Evolutionary conservation across 2,888 invertebrate genomes (phyloP).

Genomic region (Panzeria rudis): DNA sequence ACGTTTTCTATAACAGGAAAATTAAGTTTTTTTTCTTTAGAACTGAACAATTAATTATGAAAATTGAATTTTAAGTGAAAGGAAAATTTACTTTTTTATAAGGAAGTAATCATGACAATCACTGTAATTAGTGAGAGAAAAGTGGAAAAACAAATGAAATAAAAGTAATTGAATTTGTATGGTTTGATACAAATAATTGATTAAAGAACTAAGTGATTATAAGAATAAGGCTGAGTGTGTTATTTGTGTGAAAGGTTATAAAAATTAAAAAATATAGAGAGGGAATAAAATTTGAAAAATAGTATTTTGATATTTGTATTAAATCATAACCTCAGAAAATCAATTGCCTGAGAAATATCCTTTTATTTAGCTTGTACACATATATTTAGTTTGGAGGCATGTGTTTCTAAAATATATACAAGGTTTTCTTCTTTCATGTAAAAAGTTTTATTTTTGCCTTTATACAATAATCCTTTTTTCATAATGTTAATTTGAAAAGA

Average conservation of each 20-base stretch:
- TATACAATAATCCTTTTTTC: constrained; percentile 2
- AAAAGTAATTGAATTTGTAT: constrained; percentile 40
- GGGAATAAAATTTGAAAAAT: neutral
- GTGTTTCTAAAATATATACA: too few species aligned
- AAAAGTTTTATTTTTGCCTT: neutral
- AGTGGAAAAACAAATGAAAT: constrained; percentile 6
- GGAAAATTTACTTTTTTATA: constrained; percentile 5
- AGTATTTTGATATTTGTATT: too few species aligned
- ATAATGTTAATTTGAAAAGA: neutral
- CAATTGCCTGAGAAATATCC: too few species aligned
- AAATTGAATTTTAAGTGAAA: constrained; percentile 25
- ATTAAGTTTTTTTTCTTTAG: constrained; percentile 19
- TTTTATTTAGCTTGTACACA: too few species aligned
- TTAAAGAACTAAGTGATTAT: constrained; percentile 51
- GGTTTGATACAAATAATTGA: constrained; percentile 50
- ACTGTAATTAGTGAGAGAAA: constrained; percentile 48
- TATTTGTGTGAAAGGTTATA: neutral
- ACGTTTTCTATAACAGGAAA: constrained; percentile 34
- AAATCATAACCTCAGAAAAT: too few species aligned
- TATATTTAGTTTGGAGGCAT: too few species aligned
- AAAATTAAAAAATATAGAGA: neutral
- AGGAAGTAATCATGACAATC: constrained; percentile 39
- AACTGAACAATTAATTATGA: constrained; percentile 50
- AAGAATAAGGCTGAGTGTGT: neutral
- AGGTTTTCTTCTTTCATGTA: neutral